Conservation (phyloP, 2,113 vertebrate genomes). For the Acanthisitta chloris region DNA sequence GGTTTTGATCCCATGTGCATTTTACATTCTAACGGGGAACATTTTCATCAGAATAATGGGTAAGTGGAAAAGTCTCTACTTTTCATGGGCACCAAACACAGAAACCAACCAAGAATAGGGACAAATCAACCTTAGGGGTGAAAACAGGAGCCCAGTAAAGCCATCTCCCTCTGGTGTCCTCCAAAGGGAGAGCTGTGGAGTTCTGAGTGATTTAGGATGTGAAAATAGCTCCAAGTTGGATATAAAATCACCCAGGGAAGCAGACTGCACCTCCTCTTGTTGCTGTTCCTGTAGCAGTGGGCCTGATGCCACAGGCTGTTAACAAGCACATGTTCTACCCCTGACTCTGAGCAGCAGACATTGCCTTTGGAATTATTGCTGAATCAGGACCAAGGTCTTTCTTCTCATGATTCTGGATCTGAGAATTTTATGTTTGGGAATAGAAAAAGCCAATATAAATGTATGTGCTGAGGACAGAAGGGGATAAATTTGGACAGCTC, state of each 20-base stretch:
- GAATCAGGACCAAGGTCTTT: background rate
- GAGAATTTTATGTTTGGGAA: background rate
- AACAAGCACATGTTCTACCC: background rate
- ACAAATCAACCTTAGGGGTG: background rate
- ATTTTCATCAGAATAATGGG: background rate
- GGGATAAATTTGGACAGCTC: background rate
- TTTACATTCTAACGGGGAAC: background rate
- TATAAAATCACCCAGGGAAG: background rate
- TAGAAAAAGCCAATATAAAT: background rate
- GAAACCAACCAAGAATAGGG: background rate
- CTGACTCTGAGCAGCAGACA: background rate
- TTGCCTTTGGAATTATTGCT: background rate
- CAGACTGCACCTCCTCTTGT: background rate
- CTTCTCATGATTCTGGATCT: background rate
- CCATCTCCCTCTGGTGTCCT: constrained; percentile 9
- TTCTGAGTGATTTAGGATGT: background rate
- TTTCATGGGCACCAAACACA: background rate
- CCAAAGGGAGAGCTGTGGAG: background rate
- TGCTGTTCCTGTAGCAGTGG: background rate
- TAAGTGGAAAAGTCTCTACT: background rate
- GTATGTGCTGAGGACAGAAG: background rate
- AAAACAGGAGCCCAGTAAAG: background rate
- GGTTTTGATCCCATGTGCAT: constrained; percentile 33
- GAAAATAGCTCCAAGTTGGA: background rate
- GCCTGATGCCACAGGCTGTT: background rate